Evolutionary conservation across 2,113 vertebrate species (phyloP), one percentile per base, ranked within the genome.

Genomic region (Herpailurus yagouaroundi): DNA sequence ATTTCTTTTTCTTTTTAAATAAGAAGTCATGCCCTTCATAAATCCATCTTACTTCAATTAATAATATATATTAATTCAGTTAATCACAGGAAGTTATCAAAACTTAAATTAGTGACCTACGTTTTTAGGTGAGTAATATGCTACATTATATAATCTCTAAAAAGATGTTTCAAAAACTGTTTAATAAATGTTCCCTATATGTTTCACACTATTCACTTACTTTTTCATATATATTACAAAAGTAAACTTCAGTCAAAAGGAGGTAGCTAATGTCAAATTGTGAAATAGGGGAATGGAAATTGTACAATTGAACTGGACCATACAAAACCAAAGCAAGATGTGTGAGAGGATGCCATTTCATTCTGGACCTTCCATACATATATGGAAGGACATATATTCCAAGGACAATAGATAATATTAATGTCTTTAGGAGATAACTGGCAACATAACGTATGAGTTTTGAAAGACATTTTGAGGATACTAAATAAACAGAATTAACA

Each of bases 391-490:
- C 21, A 23, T 60, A 25, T 60, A 60, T 76, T 81, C 69, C 41
- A 96, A 89, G 76, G 18, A 64, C 9, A 66, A 27, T 38, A 79
- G 25, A 23, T 89, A 81, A 88, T 69, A 23, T 63, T 83, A n/a
- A 88, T 83, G 27, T 85, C 76, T 66, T 96, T 81, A 88, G 79
- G 48, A 94, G 66, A 82, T 50, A 68, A 84, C 16, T 60, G 77
- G 1, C 15, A 94, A n/a, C 1, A 77, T 9, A 48, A 29, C 18
- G 11, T 38, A 73, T 84, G 50, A 95, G 25, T 86, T 92, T 82
- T 92, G 10, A 29, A 83, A 94, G 16, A 21, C 4, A 45, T 90
- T 86, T 93, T 97, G n/a, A 92, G 27, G 33, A 77, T 23, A 74
- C 8, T 45, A 73, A n/a, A 73, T 3, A 52, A 64, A 85, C 18